Evolutionary conservation across 2,888 invertebrate species (phyloP).

Genomic region (Ditula angustiorana): DNA sequence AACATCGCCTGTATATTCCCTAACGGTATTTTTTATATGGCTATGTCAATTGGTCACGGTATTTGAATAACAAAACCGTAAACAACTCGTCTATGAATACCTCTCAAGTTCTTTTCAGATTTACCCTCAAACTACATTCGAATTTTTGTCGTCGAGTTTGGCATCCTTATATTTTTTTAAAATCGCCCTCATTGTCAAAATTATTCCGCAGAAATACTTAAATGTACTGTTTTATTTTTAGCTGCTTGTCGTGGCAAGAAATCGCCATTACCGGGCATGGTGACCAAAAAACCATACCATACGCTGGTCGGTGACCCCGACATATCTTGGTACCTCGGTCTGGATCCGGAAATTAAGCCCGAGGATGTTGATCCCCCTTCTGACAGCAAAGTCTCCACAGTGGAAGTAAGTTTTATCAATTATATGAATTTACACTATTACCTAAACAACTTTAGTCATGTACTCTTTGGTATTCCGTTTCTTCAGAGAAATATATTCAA

Average conservation of each 20-base stretch:
- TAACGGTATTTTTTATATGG: not conserved
- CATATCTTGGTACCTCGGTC: constrained; percentile 80
- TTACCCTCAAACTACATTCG: not conserved
- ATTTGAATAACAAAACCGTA: not conserved
- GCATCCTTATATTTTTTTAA: too few species aligned
- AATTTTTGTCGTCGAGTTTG: too few species aligned
- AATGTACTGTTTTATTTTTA: constrained; percentile 38
- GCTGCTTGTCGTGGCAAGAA: constrained; percentile 62
- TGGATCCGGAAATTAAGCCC: constrained; percentile 74
- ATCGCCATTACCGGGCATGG: constrained; percentile 67
- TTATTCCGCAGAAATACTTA: not conserved
- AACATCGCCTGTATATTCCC: too few species aligned
- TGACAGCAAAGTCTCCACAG: constrained; percentile 64
- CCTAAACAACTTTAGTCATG: too few species aligned
- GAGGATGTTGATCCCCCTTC: constrained; percentile 75
- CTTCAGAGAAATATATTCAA: too few species aligned
- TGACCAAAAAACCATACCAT: constrained; percentile 64
- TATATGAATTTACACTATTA: too few species aligned
- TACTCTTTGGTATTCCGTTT: too few species aligned
- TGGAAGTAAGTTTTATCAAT: constrained; percentile 64
- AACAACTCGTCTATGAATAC: not conserved
- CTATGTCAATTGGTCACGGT: not conserved
- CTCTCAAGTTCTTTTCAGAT: not conserved
- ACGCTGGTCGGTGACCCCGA: constrained; percentile 73
- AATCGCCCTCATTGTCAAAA: not conserved